Evolutionary conservation across 1,140 invertebrate species (phyloP).

Genomic region (Conopomorpha cramerella): DNA sequence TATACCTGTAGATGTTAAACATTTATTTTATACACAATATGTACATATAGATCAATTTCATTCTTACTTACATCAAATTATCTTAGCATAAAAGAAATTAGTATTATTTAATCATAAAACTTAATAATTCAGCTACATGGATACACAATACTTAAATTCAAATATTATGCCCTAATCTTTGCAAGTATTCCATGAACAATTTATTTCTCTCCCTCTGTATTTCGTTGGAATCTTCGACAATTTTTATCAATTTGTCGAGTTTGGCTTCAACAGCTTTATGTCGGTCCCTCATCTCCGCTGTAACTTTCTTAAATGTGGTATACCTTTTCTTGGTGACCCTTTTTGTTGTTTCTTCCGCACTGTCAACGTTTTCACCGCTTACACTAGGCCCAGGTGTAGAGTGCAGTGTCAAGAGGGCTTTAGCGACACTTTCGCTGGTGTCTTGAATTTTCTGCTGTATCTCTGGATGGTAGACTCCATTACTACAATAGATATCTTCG

Average conservation of each 20-base stretch:
- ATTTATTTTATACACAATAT: too few species aligned
- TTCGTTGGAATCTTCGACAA: constrained; percentile 47
- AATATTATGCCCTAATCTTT: constrained; percentile 22
- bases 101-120: neutral
- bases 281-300: constrained; percentile 41
- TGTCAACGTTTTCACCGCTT: constrained; percentile 14
- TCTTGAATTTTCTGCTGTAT: constrained; percentile 41
- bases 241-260: constrained; percentile 46
- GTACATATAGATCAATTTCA: too few species aligned
- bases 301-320: constrained; percentile 38
- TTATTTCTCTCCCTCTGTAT: constrained; percentile 45
- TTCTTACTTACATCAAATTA: too few species aligned
- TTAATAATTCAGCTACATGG: neutral
- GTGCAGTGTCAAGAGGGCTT: constrained; percentile 27
- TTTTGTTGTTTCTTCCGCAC: constrained; percentile 27
- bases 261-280: constrained; percentile 42
- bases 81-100: neutral
- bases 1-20: too few species aligned
- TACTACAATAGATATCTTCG: constrained; percentile 38
- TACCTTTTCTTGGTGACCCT: constrained; percentile 31
- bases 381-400: constrained; percentile 21
- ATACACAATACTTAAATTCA: too few species aligned
- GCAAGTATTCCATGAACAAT: constrained; percentile 40
- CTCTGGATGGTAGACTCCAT: constrained; percentile 40
- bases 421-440: constrained; percentile 22